phyloP scores from a whole-genome alignment of 2,113 vertebrate species.

The Halichoerus grypus region DNA sequence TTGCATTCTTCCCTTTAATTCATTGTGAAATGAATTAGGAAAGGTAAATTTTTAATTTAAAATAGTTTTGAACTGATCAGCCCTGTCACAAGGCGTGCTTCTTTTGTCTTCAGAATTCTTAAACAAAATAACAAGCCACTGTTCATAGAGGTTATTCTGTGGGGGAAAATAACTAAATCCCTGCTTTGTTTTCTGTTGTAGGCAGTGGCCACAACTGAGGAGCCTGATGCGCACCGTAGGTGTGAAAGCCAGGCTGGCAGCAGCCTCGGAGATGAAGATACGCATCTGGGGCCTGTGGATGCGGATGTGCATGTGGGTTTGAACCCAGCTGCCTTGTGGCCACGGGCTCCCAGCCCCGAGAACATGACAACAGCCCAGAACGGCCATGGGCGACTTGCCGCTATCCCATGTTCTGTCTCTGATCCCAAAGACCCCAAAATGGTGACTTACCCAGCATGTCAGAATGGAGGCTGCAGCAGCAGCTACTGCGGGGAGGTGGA shows the following conservation, averaged over 20 bases:
- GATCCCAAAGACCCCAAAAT: slow-evolving; percentile 85
- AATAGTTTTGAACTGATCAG: not conserved
- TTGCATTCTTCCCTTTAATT: not conserved
- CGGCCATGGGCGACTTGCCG: slow-evolving; percentile 80
- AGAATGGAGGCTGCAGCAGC: slow-evolving; percentile 79
- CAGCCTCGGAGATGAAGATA: not conserved
- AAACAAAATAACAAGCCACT: not conserved
- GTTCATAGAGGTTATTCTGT: not conserved
- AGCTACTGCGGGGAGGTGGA: slow-evolving; percentile 83
- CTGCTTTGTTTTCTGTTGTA: slow-evolving; percentile 70
- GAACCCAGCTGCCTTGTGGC: slow-evolving; percentile 79
- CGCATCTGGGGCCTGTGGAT: not conserved
- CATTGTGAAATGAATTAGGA: not conserved
- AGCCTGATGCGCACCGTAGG: not conserved
- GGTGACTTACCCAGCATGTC: slow-evolving; percentile 84
- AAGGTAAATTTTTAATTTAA: not conserved
- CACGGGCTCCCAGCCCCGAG: slow-evolving; percentile 79
- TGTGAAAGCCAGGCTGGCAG: not conserved
- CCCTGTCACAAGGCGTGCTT: not conserved
- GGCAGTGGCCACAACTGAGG: not conserved
- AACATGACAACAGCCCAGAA: slow-evolving; percentile 87
- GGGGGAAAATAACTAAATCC: slow-evolving; percentile 67
- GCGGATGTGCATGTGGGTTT: slow-evolving; percentile 77
- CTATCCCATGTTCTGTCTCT: slow-evolving; percentile 79
- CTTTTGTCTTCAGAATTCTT: not conserved